A percentile compares a stretch with the other conserved stretches of the same genome.
phyloP scores from a whole-genome alignment of 2,113 vertebrate genomes.

The Capreolus pygargus region DNA sequence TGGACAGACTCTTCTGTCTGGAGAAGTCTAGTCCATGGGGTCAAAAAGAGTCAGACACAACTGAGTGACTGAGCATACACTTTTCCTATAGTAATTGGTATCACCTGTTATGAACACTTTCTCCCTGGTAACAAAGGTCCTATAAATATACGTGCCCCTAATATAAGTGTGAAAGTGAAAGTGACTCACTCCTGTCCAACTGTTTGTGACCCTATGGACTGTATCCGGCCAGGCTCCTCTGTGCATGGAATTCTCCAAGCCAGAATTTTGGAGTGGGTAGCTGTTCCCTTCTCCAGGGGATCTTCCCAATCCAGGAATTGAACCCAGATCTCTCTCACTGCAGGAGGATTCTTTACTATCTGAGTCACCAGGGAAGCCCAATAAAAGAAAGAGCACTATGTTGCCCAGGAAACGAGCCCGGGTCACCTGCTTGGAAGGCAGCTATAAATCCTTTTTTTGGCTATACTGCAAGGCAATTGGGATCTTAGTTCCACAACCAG shows the following conservation, averaged over 20 bases:
- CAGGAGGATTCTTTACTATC: neutral
- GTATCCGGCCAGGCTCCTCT: neutral
- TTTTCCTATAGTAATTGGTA: neutral
- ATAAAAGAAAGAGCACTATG: neutral
- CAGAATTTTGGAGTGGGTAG: neutral
- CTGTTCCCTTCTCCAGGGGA: neutral
- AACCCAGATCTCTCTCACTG: neutral
- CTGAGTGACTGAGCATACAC: neutral
- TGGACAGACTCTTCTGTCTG: neutral
- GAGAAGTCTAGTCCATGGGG: neutral
- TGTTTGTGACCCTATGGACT: neutral
- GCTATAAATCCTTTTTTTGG: neutral
- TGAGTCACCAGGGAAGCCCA: neutral
- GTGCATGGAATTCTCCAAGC: neutral
- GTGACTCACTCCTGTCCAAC: neutral
- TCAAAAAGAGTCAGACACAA: neutral
- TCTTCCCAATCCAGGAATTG: neutral
- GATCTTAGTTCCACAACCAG: neutral
- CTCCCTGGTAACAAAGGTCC: neutral
- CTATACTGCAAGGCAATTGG: neutral
- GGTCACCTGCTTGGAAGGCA: neutral
- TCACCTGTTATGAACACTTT: neutral
- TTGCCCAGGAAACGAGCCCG: accelerated
- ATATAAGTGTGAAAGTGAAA: neutral
- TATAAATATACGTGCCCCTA: neutral